Percentiles rank a stretch among this genome's conserved stretches.
Evolutionary conservation across 2,113 vertebrate species (phyloP).

Genomic region (Chroicocephalus ridibundus): DNA sequence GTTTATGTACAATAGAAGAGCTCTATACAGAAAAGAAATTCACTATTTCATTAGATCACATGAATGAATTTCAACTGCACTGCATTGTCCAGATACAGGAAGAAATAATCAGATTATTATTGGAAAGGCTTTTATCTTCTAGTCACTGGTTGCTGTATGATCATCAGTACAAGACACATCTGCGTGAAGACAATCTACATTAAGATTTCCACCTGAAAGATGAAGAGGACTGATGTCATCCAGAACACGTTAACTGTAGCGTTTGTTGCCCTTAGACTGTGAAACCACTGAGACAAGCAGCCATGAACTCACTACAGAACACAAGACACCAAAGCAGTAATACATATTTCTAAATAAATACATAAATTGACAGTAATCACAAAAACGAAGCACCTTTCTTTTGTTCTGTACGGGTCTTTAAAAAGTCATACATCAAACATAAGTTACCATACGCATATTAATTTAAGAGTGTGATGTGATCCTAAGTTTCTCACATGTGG

Average conservation of each 20-base stretch:
- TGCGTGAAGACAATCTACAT: background rate
- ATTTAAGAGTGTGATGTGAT: background rate
- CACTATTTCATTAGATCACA: background rate
- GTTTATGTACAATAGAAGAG: background rate
- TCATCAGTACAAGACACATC: background rate
- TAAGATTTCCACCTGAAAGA: background rate
- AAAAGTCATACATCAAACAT: background rate
- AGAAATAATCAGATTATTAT: background rate
- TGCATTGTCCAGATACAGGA: background rate
- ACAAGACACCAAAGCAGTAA: background rate
- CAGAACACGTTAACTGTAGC: background rate
- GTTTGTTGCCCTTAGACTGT: background rate
- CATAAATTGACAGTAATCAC: background rate
- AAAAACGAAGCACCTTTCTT: background rate
- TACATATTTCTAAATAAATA: background rate
- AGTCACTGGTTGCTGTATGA: background rate
- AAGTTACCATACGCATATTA: background rate
- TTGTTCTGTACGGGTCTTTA: background rate
- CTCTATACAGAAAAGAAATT: background rate
- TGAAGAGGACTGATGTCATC: background rate
- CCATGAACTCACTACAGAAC: background rate
- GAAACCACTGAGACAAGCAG: background rate
- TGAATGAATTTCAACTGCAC: background rate
- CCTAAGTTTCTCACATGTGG: background rate
- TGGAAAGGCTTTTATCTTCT: background rate